Percentiles rank a stretch among this genome's conserved stretches.
These are phyloP conservation scores for Drosophila meridiana DNA, from an alignment of 2,888 invertebrate genomes.

Conservation along the genomic window DNA sequence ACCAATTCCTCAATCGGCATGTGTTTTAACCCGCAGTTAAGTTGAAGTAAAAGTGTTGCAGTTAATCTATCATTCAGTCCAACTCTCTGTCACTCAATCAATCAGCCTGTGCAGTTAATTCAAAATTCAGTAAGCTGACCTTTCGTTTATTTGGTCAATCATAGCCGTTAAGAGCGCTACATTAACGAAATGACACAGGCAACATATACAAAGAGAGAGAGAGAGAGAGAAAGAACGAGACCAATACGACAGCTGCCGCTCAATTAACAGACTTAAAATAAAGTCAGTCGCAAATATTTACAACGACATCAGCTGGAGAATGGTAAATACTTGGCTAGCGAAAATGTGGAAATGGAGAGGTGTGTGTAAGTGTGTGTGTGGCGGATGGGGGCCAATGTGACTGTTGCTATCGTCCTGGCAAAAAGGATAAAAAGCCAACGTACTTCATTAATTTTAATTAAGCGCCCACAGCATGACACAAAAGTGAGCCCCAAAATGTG, in stretches of 20 bases:
- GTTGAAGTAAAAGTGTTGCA: neutral
- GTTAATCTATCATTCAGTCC: neutral
- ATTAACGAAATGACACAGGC: neutral
- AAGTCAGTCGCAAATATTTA: slow-evolving; percentile 63
- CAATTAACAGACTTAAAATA: slow-evolving; percentile 70
- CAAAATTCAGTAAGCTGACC: neutral
- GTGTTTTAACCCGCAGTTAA: neutral
- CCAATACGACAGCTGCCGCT: slow-evolving; percentile 31
- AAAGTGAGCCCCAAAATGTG: slow-evolving; percentile 41
- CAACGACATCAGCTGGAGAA: slow-evolving; percentile 40
- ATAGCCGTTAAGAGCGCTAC: slow-evolving; percentile 17
- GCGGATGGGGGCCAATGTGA: neutral
- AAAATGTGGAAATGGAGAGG: neutral
- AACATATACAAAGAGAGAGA: neutral
- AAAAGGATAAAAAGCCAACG: slow-evolving; percentile 71
- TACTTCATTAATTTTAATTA: slow-evolving; percentile 79
- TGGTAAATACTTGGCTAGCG: slow-evolving; percentile 17
- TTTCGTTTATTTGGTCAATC: slow-evolving; percentile 10
- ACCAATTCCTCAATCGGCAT: neutral
- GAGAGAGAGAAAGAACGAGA: neutral
- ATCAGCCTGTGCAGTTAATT: neutral
- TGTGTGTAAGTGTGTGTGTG: neutral
- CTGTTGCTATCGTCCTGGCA: slow-evolving; percentile 23
- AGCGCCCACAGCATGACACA: slow-evolving; percentile 68
- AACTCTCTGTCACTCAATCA: slow-evolving; percentile 4